These are phyloP conservation scores for Corella eumyota DNA, from an alignment of 23 tunicate genomes.

Conservation along the genomic window DNA sequence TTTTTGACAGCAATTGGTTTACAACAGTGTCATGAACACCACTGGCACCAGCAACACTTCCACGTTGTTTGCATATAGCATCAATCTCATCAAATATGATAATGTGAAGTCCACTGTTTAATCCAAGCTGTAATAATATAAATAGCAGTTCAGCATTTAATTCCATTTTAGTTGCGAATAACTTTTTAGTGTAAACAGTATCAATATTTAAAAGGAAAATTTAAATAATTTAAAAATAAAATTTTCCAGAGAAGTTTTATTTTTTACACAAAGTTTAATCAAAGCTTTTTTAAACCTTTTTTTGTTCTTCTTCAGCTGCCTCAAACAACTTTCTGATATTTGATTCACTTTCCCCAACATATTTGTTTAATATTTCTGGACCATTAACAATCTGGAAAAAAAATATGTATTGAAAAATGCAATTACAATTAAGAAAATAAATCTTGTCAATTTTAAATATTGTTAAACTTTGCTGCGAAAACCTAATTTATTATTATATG, in stretches of 20 bases:
- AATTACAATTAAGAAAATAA: background rate
- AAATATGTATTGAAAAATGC: background rate
- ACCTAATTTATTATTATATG: background rate
- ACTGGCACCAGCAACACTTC: conserved; percentile 67
- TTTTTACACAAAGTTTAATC: too few species aligned
- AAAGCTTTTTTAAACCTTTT: conserved; percentile 46
- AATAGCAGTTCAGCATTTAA: too few species aligned
- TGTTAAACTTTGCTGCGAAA: background rate
- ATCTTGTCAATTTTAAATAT: background rate
- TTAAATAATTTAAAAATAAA: too few species aligned
- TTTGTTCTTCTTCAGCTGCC: conserved; percentile 96
- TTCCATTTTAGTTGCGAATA: too few species aligned
- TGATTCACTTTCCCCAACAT: conserved; percentile 92
- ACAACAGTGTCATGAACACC: conserved; percentile 99
- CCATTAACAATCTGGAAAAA: conserved; percentile 82
- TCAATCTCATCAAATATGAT: conserved; percentile 97
- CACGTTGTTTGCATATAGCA: conserved; percentile 97
- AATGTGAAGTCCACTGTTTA: conserved; percentile 91
- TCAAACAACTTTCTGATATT: conserved; percentile 93
- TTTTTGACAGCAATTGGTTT: conserved; percentile 94
- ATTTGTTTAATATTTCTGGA: conserved; percentile 97
- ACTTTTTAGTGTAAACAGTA: too few species aligned
- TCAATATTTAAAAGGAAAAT: too few species aligned
- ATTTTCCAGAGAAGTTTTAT: too few species aligned
- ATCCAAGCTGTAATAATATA: conserved; percentile 42